These are phyloP conservation scores for Pangasius macronema DNA, from an alignment of 2,797 vertebrate species.

Conservation along the genomic window DNA sequence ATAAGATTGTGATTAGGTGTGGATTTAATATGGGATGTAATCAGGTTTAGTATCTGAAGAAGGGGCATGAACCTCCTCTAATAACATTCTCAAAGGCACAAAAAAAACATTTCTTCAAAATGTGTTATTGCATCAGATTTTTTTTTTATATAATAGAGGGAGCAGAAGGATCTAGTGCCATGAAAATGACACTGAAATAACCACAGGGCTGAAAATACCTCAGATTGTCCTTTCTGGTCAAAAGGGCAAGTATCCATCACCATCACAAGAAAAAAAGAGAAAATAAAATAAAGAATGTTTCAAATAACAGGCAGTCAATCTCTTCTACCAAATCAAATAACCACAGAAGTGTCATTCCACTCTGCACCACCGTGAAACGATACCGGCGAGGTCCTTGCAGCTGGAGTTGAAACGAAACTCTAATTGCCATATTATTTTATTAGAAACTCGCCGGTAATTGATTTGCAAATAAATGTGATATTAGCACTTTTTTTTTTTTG, in stretches of 20 bases:
- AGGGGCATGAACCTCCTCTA: background rate
- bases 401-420: background rate
- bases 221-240: conserved; percentile 31
- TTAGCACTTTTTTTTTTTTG: background rate
- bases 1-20: background rate
- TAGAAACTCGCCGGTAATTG: background rate
- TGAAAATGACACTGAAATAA: conserved; percentile 30
- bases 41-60: background rate
- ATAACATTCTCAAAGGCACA: background rate
- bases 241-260: conserved; percentile 30
- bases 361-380: background rate
- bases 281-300: conserved; percentile 17
- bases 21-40: conserved; percentile 8
- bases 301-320: conserved; percentile 21
- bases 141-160: background rate
- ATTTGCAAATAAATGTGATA: background rate
- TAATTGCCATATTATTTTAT: background rate
- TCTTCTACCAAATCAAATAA: conserved; percentile 21
- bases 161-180: background rate
- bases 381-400: background rate
- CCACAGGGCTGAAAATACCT: conserved; percentile 25
- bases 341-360: conserved; percentile 3
- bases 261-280: background rate
- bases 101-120: background rate
- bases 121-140: background rate